Evolutionary conservation across 2,797 vertebrate species (phyloP).

Genomic region (Tragelaphus eurycerus): DNA sequence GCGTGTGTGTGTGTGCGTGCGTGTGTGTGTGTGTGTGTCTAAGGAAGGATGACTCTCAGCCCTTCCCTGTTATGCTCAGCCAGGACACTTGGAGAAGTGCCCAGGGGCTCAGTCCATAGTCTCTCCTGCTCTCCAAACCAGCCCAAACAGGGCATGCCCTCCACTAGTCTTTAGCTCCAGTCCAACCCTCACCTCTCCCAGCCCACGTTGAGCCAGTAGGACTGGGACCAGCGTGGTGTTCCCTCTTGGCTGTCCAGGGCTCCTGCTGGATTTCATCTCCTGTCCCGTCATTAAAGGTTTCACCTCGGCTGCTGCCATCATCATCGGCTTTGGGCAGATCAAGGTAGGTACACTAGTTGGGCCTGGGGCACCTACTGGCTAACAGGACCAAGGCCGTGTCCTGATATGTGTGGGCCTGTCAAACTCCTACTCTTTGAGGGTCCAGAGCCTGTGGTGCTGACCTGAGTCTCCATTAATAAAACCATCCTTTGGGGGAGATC

Average conservation of each 20-base stretch:
- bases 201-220: background rate
- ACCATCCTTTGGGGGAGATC: accelerated
- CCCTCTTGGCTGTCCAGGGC: constrained; percentile 83
- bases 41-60: no score
- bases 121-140: background rate
- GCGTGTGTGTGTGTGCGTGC: background rate
- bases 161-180: background rate
- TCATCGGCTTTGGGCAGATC: constrained; percentile 93
- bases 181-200: background rate
- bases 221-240: accelerated
- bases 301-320: constrained; percentile 93
- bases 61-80: background rate
- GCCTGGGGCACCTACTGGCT: background rate
- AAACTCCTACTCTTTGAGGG: background rate
- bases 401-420: accelerated
- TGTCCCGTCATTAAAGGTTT: constrained; percentile 96
- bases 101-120: background rate
- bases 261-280: constrained; percentile 96
- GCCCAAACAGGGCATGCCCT: accelerated
- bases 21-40: background rate
- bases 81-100: background rate
- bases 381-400: background rate
- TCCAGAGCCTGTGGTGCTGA: accelerated
- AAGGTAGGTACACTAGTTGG: constrained; percentile 85
- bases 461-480: accelerated